Evolutionary conservation across 2,888 invertebrate species (phyloP), one percentile per base, ranked within the genome.

Genomic region (Azorinus chamasolen): DNA sequence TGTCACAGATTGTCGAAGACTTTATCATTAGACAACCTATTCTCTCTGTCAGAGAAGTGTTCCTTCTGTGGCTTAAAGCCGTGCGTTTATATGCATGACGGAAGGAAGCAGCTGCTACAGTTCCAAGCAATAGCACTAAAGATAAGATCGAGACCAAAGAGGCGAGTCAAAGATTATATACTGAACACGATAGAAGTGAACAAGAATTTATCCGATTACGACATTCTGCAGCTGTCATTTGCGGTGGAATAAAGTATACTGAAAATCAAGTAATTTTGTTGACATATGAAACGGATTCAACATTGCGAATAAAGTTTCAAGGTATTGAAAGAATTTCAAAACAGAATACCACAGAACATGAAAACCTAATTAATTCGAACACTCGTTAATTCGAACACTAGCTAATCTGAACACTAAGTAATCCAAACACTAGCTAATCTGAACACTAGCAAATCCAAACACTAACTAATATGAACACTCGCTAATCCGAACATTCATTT

Each of bases 181-280:
- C 22, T 18, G 20, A 22, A 43, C 2, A 14, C 43, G 6, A n/a
- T 63, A 25, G 14, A 39, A 0, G n/a, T 32, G 18, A 22, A 18
- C 3, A n/a, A 41, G 12, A 10, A 24, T 41, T 5, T 53, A 1
- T 41, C 53, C 1, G 18, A 53, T n/a, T 41, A 24, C 27, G 63
- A 63, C 24, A 20, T 63, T 39, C 37, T 63, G 18, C 18, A 8
- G 5, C 20, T 63, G 50, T 63, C 63, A n/a, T 18, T 63, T 14
- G n/a, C n/a, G 8, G 39, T 20, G 5, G 63, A 63, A 43, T 63
- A 53, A 53, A 63, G 39, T 32, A 32, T 32, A 32, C 5, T 32
- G 10, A 32, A 32, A 32, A n/a, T n/a, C n/a, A n/a, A n/a, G n/a
- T n/a, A n/a, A n/a, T n/a, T n/a, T n/a, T n/a, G n/a, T n/a, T n/a